A percentile compares a stretch with the other conserved stretches of the same genome.
These are phyloP conservation scores for Periparus ater DNA, from an alignment of 2,797 vertebrate genomes.

Conservation along the genomic window DNA sequence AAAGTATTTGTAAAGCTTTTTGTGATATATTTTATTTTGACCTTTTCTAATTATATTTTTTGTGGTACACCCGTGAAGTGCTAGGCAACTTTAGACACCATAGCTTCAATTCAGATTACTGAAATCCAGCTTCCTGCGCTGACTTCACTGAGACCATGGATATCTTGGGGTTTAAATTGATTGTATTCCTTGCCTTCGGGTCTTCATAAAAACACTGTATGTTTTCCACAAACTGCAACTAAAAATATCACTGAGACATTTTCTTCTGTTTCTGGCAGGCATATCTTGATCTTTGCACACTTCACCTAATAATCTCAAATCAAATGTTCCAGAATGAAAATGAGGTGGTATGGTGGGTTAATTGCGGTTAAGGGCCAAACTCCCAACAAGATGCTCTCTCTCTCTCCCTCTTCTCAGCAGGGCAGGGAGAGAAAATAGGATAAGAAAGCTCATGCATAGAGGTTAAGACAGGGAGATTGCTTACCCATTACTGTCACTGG, in stretches of 20 bases:
- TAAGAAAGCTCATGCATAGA: not conserved
- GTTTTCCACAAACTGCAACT: not conserved
- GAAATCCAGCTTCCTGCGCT: not conserved
- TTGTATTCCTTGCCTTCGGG: not conserved
- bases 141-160: not conserved
- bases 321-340: not conserved
- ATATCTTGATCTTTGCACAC: not conserved
- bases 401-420: not conserved
- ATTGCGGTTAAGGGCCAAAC: not conserved
- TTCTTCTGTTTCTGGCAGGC: not conserved
- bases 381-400: not conserved
- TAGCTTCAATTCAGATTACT: not conserved
- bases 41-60: not conserved
- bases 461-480: not conserved
- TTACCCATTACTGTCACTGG: not conserved
- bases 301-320: not conserved
- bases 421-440: not conserved
- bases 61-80: not conserved
- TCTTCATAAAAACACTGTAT: not conserved
- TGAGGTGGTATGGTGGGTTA: not conserved
- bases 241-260: not conserved
- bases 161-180: not conserved
- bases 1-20: not conserved
- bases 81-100: not conserved
- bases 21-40: not conserved